A percentile compares a stretch with the other conserved stretches of the same genome.
Evolutionary conservation across 2,797 vertebrate genomes (phyloP).

Genomic region (Sebastiscus tertius): DNA sequence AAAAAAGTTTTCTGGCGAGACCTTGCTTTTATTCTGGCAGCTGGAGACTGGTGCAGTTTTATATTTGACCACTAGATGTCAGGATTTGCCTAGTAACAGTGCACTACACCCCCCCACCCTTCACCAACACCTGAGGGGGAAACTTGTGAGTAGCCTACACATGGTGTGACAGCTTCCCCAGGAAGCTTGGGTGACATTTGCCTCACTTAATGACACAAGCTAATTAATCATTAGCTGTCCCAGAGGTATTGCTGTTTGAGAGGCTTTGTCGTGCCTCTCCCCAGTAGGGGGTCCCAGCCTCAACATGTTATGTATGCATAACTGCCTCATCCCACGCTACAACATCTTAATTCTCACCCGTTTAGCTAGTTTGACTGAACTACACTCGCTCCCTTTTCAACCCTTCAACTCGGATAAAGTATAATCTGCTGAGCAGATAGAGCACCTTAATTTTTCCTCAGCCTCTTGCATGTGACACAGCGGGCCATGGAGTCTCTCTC

Average conservation of each 20-base stretch:
- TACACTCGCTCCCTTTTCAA: conserved; percentile 65
- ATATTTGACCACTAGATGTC: conserved; percentile 90
- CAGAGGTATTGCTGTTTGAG: conserved; percentile 93
- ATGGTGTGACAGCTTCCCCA: conserved; percentile 90
- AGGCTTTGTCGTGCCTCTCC: conserved; percentile 90
- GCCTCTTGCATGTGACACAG: conserved; percentile 13
- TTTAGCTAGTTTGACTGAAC: conserved; percentile 79
- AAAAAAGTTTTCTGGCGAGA: neutral
- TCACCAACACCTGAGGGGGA: conserved; percentile 77
- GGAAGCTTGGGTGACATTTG: conserved; percentile 96
- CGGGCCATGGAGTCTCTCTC: neutral
- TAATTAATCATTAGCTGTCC: conserved; percentile 99
- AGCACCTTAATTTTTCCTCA: conserved; percentile 42
- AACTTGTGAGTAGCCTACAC: conserved; percentile 81
- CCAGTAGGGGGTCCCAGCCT: conserved; percentile 90
- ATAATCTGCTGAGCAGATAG: conserved; percentile 57
- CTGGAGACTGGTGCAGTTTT: conserved; percentile 46
- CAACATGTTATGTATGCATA: conserved; percentile 90
- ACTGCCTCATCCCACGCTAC: conserved; percentile 82
- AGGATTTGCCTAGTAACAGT: conserved; percentile 83
- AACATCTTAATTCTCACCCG: conserved; percentile 82
- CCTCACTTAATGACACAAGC: conserved; percentile 97
- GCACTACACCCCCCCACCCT: conserved; percentile 35
- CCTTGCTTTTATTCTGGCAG: neutral
- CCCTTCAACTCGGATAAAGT: conserved; percentile 64